Evolutionary conservation across 2,888 invertebrate species (phyloP).

Genomic region (Dryobota labecula): DNA sequence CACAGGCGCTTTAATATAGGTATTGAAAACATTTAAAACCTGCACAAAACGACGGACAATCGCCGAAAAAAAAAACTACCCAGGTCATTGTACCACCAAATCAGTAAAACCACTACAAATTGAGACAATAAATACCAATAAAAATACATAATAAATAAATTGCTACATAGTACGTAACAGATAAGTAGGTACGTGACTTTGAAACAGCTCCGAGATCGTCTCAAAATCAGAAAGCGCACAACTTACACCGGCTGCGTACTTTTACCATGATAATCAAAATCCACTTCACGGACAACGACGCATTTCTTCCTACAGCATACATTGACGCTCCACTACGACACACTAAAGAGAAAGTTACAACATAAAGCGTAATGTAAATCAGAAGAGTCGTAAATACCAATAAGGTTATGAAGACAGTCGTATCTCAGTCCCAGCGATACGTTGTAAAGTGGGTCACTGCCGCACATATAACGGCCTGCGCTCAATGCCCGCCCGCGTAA

Average conservation of each 20-base stretch:
- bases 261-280: conserved; percentile 53
- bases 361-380: conserved; percentile 63
- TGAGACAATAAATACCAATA: conserved; percentile 67
- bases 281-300: conserved; percentile 41
- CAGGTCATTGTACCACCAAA: conserved; percentile 52
- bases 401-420: conserved; percentile 83
- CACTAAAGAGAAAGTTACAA: conserved; percentile 61
- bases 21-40: neutral
- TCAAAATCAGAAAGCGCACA: conserved; percentile 90
- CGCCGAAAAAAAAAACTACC: conserved; percentile 10
- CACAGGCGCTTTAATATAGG: too few relatives aligned
- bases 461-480: conserved; percentile 89
- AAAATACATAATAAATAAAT: conserved; percentile 82
- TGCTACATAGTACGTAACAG: conserved; percentile 82
- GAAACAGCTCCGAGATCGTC: conserved; percentile 79
- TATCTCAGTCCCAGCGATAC: conserved; percentile 79
- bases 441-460: conserved; percentile 88
- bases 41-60: neutral
- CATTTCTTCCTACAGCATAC: conserved; percentile 61
- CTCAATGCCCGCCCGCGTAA: conserved; percentile 90
- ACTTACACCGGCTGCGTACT: conserved; percentile 71
- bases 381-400: conserved; percentile 67
- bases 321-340: conserved; percentile 61
- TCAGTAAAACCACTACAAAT: conserved; percentile 53
- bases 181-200: conserved; percentile 86